A percentile compares a stretch with the other conserved stretches of the same genome.
Evolutionary conservation across 2,797 vertebrate species (phyloP).

Genomic region (Neosalanx taihuensis): DNA sequence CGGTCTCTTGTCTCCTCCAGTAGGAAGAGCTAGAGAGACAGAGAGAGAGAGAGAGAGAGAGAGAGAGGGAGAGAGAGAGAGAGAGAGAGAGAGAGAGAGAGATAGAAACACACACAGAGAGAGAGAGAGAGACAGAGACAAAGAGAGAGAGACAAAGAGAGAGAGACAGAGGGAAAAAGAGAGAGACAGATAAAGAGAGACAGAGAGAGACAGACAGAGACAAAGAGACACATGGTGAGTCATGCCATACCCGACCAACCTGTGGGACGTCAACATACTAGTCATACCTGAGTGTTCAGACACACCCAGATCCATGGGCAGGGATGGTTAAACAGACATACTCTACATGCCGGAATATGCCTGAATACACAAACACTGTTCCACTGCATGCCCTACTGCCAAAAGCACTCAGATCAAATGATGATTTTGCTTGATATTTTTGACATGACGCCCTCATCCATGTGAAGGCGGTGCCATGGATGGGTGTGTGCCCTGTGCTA

Average conservation of each 20-base stretch:
- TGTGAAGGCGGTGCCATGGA: not conserved
- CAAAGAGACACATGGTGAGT: not conserved
- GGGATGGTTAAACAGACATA: constrained; percentile 26
- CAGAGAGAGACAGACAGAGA: not conserved
- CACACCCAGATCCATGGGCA: constrained; percentile 17
- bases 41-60: constrained; percentile 82
- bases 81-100: not conserved
- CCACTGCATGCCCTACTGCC: not conserved
- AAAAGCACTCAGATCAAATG: not conserved
- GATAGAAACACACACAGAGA: not conserved
- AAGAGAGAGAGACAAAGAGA: not conserved
- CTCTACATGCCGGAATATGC: constrained; percentile 21
- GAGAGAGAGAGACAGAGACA: not conserved
- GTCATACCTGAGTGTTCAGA: constrained; percentile 3
- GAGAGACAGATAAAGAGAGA: constrained; percentile 49
- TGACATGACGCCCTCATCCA: no score
- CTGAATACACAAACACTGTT: constrained; percentile 16
- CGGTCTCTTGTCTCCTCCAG: constrained; percentile 95
- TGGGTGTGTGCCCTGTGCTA: not conserved
- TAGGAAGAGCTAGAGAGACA: constrained; percentile 83
- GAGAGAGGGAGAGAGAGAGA: constrained; percentile 28
- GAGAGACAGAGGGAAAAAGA: constrained; percentile 78
- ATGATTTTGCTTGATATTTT: not conserved
- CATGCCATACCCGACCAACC: constrained; percentile 18
- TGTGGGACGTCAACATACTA: constrained; percentile 21